Conservation (phyloP, 2,888 invertebrate species). For the Bruchidius siliquastri region DNA sequence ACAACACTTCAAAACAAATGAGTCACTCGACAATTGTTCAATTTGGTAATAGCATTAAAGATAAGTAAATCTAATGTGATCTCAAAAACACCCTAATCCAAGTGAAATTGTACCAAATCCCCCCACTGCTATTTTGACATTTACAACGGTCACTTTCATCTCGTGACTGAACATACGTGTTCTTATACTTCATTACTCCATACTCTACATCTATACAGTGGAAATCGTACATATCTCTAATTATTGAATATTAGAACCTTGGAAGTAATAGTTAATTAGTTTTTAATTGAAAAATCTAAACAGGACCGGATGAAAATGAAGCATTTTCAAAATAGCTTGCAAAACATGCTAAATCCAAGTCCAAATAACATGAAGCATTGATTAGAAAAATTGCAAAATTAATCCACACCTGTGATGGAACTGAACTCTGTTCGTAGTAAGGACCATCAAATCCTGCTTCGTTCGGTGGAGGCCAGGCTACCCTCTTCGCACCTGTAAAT, state of each 20-base stretch:
- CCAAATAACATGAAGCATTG: neutral
- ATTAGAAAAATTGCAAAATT: neutral
- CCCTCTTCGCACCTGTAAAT: slow-evolving; percentile 74
- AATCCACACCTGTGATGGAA: slow-evolving; percentile 57
- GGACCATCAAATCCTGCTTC: slow-evolving; percentile 52
- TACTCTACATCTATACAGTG: too few relatives aligned
- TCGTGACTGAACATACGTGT: too few relatives aligned
- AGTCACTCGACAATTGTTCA: too few relatives aligned
- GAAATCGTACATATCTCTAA: too few relatives aligned
- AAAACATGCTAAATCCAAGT: neutral
- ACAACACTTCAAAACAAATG: too few relatives aligned
- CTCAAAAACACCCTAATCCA: too few relatives aligned
- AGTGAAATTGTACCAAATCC: too few relatives aligned
- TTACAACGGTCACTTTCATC: too few relatives aligned
- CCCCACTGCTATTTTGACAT: too few relatives aligned
- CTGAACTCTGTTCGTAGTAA: slow-evolving; percentile 50
- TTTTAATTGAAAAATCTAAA: neutral
- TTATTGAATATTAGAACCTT: neutral
- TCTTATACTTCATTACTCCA: too few relatives aligned
- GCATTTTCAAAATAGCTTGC: neutral
- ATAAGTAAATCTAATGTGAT: too few relatives aligned
- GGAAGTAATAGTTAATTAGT: neutral
- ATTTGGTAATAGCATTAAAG: too few relatives aligned
- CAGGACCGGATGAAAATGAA: neutral
- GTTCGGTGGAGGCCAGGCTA: slow-evolving; percentile 79